Percentiles rank a stretch among this genome's conserved stretches.
Evolutionary conservation across 2,888 invertebrate genomes (phyloP).

Genomic region (Epirrita christyi): DNA sequence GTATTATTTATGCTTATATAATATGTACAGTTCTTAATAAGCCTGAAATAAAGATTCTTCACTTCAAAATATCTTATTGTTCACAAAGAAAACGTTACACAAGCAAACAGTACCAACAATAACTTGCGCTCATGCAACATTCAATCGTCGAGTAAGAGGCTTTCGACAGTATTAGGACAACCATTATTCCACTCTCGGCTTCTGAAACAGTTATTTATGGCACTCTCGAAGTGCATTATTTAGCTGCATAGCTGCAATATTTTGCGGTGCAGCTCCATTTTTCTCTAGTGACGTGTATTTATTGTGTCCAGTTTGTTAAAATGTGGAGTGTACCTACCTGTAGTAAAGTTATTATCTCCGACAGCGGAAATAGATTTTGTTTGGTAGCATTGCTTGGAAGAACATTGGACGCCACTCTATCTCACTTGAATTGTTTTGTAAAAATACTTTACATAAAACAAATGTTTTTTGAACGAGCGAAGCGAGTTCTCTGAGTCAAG

Average conservation of each 20-base stretch:
- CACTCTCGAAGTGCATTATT: conserved; percentile 41
- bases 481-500: too few species aligned
- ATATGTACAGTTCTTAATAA: too few species aligned
- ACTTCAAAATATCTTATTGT: too few species aligned
- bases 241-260: conserved; percentile 38
- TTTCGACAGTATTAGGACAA: conserved; percentile 10
- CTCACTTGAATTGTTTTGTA: conserved; percentile 5
- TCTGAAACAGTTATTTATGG: conserved; percentile 42
- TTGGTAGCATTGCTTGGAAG: conserved; percentile 3
- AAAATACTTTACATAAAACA: too few species aligned
- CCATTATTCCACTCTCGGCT: conserved; percentile 16
- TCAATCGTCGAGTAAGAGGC: conserved; percentile 15
- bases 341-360: conserved; percentile 24
- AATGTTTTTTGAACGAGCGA: too few species aligned
- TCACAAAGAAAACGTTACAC: too few species aligned
- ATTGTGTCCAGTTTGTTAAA: conserved; percentile 28
- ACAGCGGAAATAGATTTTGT: conserved; percentile 27
- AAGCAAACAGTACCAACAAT: too few species aligned
- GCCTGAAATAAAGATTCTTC: too few species aligned
- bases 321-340: conserved; percentile 25
- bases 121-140: not conserved
- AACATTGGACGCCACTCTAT: not conserved
- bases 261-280: conserved; percentile 37
- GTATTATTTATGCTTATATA: too few species aligned
- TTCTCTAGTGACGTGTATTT: conserved; percentile 27